Conservation (phyloP, 2,888 invertebrate genomes). For the Ochropleura leucogaster region DNA sequence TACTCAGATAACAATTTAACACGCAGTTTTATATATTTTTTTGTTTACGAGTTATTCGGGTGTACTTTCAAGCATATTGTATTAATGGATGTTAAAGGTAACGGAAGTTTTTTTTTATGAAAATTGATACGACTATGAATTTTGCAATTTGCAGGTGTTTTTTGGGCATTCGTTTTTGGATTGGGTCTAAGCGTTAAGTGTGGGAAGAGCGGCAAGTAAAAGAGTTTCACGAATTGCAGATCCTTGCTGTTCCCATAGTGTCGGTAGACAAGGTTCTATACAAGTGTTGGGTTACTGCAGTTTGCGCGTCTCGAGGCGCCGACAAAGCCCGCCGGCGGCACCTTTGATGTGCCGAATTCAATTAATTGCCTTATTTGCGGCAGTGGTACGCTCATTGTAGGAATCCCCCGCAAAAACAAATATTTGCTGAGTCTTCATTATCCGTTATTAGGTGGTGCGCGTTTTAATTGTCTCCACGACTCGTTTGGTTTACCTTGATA, state of each 20-base stretch:
- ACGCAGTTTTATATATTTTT: constrained; percentile 36
- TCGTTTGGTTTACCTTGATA: constrained; percentile 58
- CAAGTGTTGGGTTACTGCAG: constrained; percentile 84
- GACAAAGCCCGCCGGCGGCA: constrained; percentile 86
- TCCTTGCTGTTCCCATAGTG: constrained; percentile 47
- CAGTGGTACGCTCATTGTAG: constrained; percentile 81
- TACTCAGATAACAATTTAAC: constrained; percentile 63
- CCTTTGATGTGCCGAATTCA: constrained; percentile 89
- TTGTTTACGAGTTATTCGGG: constrained; percentile 17
- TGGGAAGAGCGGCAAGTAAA: constrained; percentile 74
- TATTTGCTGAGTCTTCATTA: constrained; percentile 88
- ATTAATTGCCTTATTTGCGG: constrained; percentile 90
- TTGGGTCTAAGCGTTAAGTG: constrained; percentile 64
- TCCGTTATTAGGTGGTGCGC: constrained; percentile 85
- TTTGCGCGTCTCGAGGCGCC: constrained; percentile 76
- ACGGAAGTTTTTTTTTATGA: constrained; percentile 60
- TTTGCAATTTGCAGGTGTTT: constrained; percentile 74
- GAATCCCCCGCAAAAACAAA: constrained; percentile 89
- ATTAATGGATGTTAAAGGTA: background rate
- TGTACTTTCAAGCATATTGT: constrained; percentile 6
- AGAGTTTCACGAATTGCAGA: constrained; percentile 73
- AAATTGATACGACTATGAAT: constrained; percentile 72
- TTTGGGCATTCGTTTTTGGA: constrained; percentile 63
- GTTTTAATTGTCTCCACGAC: constrained; percentile 77
- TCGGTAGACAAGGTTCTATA: constrained; percentile 73